Evolutionary conservation across 2,797 vertebrate species (phyloP), one percentile per base, ranked within the genome.

Genomic region (Lacerta agilis): DNA sequence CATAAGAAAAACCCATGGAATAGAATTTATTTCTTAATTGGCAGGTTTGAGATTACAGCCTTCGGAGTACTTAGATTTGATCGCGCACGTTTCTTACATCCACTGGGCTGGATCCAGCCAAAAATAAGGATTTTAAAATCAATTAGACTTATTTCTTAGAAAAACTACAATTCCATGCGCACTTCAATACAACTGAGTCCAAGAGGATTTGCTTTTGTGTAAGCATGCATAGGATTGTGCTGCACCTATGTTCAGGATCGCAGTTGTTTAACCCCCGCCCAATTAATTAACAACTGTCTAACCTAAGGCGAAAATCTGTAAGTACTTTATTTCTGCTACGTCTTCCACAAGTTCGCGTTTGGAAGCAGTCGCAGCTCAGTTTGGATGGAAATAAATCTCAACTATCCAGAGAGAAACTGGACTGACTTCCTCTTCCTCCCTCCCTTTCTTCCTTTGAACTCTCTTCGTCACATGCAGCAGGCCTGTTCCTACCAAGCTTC

Each of bases 351-450:
- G 29, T 69, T 38, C 1, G 9, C 23, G 2, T 71, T 17, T 58
- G 45, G 25, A 58, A 61, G 49, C 67, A 18, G 67, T 38, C 20
- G 15, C 45, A 79, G 13, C 33, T 49, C 71, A 49, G 20, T 1
- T 29, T 72, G 13, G n/a, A 49, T 45, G 18, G 45, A 18, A 11
- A 13, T 1, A 27, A 61, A 64, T 43, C 45, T 25, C 5, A 23
- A 43, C 58, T 18, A 79, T 18, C 45, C 23, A 61, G 71, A 18
- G 18, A 33, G 25, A 20, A 33, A 71, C 1, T 8, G 61, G 61
- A 72, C 0, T 2, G 9, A 10, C 20, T n/a, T 2, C 4, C 1
- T 4, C 2, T 45, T 5, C 9, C 13, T n/a, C 45, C 9, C 3
- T 3, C 11, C 1, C 7, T 13, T 7, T 20, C 11, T 33, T 55